phyloP scores from a whole-genome alignment of 2,113 vertebrate genomes.

The Boulengeromyrus knoepffleri region DNA sequence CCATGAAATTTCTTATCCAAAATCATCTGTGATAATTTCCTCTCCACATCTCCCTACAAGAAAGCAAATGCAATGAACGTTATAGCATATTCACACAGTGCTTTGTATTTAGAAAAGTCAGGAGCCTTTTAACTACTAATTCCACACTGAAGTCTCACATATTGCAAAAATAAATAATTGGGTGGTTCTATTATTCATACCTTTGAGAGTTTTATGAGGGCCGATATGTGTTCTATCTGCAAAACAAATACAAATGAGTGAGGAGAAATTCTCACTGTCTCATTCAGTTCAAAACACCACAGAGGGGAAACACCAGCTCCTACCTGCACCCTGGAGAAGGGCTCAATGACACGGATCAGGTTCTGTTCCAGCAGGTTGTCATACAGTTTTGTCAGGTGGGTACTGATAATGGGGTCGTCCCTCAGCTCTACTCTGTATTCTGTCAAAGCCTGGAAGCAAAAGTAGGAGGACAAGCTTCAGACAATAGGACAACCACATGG shows the following conservation, averaged over 20 bases:
- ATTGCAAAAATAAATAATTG: neutral
- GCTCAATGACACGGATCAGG: constrained; percentile 95
- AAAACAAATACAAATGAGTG: constrained; percentile 27
- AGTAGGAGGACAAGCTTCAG: neutral
- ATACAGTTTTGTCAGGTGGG: constrained; percentile 89
- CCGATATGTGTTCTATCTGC: constrained; percentile 95
- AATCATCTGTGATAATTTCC: constrained; percentile 98
- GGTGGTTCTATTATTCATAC: constrained; percentile 45
- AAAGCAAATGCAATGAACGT: neutral
- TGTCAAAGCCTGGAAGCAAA: constrained; percentile 74
- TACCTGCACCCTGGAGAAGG: constrained; percentile 98
- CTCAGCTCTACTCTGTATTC: constrained; percentile 93
- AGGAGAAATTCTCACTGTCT: constrained; percentile 43
- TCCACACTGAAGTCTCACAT: neutral
- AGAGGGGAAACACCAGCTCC: constrained; percentile 40
- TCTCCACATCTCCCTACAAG: constrained; percentile 85
- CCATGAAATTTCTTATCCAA: constrained; percentile 98
- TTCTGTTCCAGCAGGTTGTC: constrained; percentile 98
- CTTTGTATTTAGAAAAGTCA: neutral
- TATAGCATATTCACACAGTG: neutral
- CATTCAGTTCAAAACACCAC: constrained; percentile 52
- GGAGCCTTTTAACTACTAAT: neutral
- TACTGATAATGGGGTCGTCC: constrained; percentile 95
- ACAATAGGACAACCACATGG: neutral
- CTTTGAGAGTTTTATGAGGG: constrained; percentile 95